Percentiles rank a stretch among this genome's conserved stretches.
phyloP scores from a whole-genome alignment of 2,113 vertebrate species.

The Leucosticte australis region DNA sequence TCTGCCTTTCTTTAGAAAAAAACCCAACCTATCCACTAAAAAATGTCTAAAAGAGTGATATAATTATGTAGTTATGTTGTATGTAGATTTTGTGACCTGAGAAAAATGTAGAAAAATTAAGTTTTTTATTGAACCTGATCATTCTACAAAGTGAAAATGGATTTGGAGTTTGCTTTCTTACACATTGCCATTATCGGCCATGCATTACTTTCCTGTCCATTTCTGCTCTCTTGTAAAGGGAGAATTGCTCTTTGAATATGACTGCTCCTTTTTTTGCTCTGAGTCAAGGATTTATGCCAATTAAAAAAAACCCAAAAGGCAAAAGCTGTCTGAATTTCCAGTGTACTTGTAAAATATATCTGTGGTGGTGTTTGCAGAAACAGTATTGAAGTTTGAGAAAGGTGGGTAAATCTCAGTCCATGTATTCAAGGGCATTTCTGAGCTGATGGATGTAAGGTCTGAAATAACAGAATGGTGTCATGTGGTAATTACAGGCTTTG shows the following conservation, averaged over 20 bases:
- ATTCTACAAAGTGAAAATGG: not conserved
- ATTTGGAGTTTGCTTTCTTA: not conserved
- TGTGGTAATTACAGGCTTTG: conserved; percentile 65
- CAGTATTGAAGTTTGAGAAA: not conserved
- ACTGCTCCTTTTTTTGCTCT: not conserved
- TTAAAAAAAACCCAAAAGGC: not conserved
- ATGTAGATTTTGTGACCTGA: not conserved
- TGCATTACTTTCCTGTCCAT: not conserved
- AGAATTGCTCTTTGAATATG: not conserved
- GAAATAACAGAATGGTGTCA: conserved; percentile 64
- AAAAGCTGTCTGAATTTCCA: not conserved
- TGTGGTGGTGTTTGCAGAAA: not conserved
- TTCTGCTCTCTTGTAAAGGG: not conserved
- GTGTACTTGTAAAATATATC: not conserved
- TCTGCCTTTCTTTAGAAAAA: not conserved
- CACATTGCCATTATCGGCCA: not conserved
- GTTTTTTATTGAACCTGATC: not conserved
- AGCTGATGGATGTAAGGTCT: not conserved
- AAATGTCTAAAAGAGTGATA: not conserved
- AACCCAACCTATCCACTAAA: no score
- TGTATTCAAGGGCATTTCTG: not conserved
- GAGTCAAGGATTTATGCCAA: not conserved
- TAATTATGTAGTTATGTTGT: not conserved
- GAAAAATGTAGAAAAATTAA: not conserved
- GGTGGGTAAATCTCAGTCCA: not conserved